Evolutionary conservation across 2,797 vertebrate species (phyloP), one percentile per base, ranked within the genome.

Genomic region (Cercopithecus mitis): DNA sequence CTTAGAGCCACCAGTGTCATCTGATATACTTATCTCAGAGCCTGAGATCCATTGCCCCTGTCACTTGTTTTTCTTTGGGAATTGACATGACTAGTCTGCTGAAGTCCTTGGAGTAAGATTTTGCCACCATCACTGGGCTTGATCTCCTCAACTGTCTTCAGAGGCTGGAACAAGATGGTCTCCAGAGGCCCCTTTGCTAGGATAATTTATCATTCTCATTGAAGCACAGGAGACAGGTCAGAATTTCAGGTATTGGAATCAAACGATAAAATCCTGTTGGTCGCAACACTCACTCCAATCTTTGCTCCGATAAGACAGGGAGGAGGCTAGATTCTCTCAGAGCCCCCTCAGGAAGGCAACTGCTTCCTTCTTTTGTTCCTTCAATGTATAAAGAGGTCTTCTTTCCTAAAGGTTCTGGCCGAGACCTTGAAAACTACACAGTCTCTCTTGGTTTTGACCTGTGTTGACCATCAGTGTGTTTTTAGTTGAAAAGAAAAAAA

Each of bases 401-500:
- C 57, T 96, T 47, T 83, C 88, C 57, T 88, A 86, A 80, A 70
- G 25, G 2, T 55, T 97, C 76, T 55, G 94, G 19, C 43, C 47
- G 20, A 82, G 95, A 75, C 39, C 0, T 0, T 12, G 24, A 67
- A 70, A 61, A 79, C 73, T 47, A 95, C 39, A 30, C 17, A 43
- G 50, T 92, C 25, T 61, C 52, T 94, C 92, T 79, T 87, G 47
- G 87, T 93, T 98, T 90, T 93, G 79, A 97, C 76, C 76, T 90
- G 93, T 30, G 5, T 82, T 77, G 83, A 84, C 86, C 96, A 95
- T 92, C n/a, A 25, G 82, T 61, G 92, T 92, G 91, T 96, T 98
- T 98, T 98, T 96, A 98, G 98, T 98, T 98, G 98, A 98, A 96
- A 50, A 67, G 79, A 47, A 64, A 15, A 72, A 75, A 75, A 75